phyloP scores from a whole-genome alignment of 1,140 invertebrate species.

The Idris sp. region DNA sequence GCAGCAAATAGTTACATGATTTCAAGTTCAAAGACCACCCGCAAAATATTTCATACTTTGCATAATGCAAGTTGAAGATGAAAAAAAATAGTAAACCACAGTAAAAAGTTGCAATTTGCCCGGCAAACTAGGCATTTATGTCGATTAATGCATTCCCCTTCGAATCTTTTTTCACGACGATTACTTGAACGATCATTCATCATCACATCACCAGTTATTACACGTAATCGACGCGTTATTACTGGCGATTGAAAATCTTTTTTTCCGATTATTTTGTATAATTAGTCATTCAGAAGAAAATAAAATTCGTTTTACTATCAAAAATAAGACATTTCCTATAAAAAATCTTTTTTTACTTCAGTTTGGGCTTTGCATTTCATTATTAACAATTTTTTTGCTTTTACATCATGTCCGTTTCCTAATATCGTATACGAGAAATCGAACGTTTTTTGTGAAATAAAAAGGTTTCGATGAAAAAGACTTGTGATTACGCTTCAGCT shows the following conservation, averaged over 20 bases:
- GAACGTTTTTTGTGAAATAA: conserved; percentile 13
- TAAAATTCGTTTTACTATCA: conserved; percentile 29
- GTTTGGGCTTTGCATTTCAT: neutral
- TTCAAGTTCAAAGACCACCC: too few relatives aligned
- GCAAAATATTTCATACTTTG: too few relatives aligned
- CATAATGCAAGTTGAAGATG: too few relatives aligned
- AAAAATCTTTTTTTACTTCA: neutral
- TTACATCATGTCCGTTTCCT: conserved; percentile 1
- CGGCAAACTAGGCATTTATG: conserved; percentile 26
- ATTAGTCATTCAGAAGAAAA: conserved; percentile 21
- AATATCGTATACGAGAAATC: conserved; percentile 13
- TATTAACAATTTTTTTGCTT: conserved; percentile 14
- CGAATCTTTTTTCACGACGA: conserved; percentile 21
- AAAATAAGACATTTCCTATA: conserved; percentile 6
- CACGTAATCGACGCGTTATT: conserved; percentile 26
- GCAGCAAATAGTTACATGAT: too few relatives aligned
- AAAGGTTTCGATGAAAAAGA: too few relatives aligned
- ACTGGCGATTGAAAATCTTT: conserved; percentile 15
- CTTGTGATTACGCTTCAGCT: conserved; percentile 7
- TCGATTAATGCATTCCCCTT: conserved; percentile 12
- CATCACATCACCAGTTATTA: conserved; percentile 28
- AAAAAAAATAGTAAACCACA: too few relatives aligned
- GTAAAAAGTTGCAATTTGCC: neutral
- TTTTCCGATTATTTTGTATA: conserved; percentile 23
- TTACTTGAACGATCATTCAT: conserved; percentile 21